Evolutionary conservation across 2,888 invertebrate genomes (phyloP).

Genomic region (Calliphora vomitoria): DNA sequence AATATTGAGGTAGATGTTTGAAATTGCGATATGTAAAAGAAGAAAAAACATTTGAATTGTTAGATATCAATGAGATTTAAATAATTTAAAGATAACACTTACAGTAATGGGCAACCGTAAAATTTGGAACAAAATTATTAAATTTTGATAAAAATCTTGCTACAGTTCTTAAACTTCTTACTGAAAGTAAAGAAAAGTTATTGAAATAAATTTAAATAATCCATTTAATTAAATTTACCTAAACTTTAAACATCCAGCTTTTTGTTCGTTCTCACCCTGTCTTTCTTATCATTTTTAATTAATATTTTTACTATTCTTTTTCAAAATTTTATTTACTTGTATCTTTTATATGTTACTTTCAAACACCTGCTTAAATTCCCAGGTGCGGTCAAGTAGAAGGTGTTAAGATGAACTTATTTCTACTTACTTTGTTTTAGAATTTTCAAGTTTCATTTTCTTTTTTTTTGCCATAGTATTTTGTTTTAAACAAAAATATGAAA

Average conservation of each 20-base stretch:
- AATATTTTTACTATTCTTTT: slow-evolving; percentile 9
- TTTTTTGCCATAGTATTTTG: neutral
- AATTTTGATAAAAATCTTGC: no score
- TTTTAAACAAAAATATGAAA: slow-evolving; percentile 47
- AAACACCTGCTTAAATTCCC: slow-evolving; percentile 68
- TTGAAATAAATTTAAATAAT: no score
- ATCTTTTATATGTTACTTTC: neutral
- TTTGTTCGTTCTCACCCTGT: no score
- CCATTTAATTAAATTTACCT: no score
- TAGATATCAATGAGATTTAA: neutral
- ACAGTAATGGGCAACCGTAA: no score
- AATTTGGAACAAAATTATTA: no score
- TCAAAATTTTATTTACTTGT: neutral
- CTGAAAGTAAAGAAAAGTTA: no score
- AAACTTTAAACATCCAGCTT: no score
- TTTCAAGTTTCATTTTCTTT: neutral
- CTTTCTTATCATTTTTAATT: slow-evolving; percentile 28
- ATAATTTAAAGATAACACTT: neutral
- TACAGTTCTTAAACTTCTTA: no score
- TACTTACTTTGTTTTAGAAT: neutral
- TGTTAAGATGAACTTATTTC: slow-evolving; percentile 52
- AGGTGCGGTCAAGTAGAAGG: slow-evolving; percentile 58
- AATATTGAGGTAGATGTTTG: slow-evolving; percentile 47
- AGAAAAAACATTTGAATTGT: neutral
- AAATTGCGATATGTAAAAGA: neutral